Percentiles rank a stretch among this genome's conserved stretches.
phyloP scores from a whole-genome alignment of 2,113 vertebrate species.

The Oryzias curvinotus region DNA sequence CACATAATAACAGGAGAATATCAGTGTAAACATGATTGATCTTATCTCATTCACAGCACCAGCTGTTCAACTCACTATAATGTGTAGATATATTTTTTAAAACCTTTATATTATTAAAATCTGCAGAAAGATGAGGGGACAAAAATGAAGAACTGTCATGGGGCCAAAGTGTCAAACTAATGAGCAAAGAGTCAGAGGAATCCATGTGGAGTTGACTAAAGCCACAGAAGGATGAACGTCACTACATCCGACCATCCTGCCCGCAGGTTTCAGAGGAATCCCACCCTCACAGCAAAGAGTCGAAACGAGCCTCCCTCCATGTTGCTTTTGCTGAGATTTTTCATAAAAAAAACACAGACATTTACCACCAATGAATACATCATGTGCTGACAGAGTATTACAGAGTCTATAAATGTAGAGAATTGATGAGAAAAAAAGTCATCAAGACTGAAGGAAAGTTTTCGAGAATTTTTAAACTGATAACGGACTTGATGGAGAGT shows the following conservation, averaged over 20 bases:
- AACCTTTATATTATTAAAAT: constrained; percentile 53
- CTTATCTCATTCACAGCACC: constrained; percentile 66
- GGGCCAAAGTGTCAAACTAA: constrained; percentile 19
- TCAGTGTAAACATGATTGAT: constrained; percentile 63
- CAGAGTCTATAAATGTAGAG: background rate
- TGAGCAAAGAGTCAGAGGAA: constrained; percentile 17
- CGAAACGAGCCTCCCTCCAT: constrained; percentile 76
- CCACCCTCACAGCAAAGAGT: constrained; percentile 74
- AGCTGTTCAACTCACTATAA: constrained; percentile 65
- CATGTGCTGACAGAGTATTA: background rate
- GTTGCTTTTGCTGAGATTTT: constrained; percentile 67
- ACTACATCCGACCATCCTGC: constrained; percentile 48
- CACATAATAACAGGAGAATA: constrained; percentile 54
- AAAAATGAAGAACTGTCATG: constrained; percentile 13
- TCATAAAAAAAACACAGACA: constrained; percentile 1
- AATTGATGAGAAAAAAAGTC: no score
- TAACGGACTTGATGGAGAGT: no score
- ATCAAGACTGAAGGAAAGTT: no score
- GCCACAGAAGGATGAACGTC: constrained; percentile 28
- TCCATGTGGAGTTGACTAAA: constrained; percentile 31
- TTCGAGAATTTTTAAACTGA: no score
- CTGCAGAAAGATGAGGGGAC: constrained; percentile 30
- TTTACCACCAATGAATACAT: background rate
- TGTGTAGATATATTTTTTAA: constrained; percentile 38
- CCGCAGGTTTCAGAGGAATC: constrained; percentile 43